These are phyloP conservation scores for Flexamia atlantica DNA, from an alignment of 2,888 invertebrate genomes.

Conservation along the genomic window DNA sequence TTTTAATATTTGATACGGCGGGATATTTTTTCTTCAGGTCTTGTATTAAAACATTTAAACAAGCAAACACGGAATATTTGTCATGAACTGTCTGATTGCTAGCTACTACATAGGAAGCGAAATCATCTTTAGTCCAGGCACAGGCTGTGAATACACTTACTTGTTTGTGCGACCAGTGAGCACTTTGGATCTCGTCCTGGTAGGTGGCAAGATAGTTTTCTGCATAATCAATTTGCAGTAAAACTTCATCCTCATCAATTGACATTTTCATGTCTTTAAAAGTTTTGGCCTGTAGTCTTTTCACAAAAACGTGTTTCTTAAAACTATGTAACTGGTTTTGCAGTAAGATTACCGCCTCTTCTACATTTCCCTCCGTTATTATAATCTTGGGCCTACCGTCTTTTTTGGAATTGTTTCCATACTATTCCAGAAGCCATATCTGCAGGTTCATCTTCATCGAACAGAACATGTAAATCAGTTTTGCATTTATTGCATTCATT, in stretches of 20 bases:
- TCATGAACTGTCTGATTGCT: conserved; percentile 30
- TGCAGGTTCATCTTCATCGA: neutral
- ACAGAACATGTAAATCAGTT: neutral
- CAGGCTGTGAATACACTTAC: conserved; percentile 40
- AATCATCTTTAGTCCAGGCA: conserved; percentile 36
- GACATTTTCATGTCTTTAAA: conserved; percentile 28
- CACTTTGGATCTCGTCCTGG: conserved; percentile 49
- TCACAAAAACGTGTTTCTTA: conserved; percentile 32
- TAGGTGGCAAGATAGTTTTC: conserved; percentile 17
- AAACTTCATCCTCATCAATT: conserved; percentile 35
- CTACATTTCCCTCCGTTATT: neutral
- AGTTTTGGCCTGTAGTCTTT: conserved; percentile 19
- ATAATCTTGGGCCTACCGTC: neutral
- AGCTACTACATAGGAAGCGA: conserved; percentile 13
- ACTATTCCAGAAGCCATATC: neutral
- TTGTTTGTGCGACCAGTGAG: conserved; percentile 36
- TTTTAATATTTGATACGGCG: neutral
- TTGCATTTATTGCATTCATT: neutral
- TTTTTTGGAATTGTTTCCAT: conserved; percentile 1
- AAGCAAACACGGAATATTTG: conserved; percentile 42
- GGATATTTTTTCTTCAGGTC: conserved; percentile 30
- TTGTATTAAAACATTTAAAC: conserved; percentile 15
- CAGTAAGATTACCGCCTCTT: neutral
- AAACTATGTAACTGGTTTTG: conserved; percentile 15
- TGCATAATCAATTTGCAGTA: conserved; percentile 44